Percentiles rank a stretch among this genome's conserved stretches.
phyloP scores from a whole-genome alignment of 2,888 invertebrate genomes.

The Parnassius smintheus region DNA sequence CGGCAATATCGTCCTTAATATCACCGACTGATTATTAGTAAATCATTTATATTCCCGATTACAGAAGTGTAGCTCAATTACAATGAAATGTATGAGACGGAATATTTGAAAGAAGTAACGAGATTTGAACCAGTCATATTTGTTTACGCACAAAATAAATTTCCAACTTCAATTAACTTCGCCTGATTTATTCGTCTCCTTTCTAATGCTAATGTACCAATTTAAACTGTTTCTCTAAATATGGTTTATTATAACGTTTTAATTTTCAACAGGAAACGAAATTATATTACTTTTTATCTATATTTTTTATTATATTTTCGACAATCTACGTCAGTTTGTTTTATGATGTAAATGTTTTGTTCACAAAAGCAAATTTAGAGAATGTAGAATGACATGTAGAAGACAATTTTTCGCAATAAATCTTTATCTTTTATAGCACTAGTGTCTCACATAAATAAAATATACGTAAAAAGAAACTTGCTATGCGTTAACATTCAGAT shows the following conservation, averaged over 20 bases:
- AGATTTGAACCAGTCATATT: neutral
- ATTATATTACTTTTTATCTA: neutral
- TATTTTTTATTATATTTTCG: neutral
- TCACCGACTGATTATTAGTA: constrained; percentile 20
- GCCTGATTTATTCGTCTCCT: no score
- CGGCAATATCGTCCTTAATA: constrained; percentile 8
- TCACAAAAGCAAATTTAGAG: neutral
- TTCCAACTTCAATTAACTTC: neutral
- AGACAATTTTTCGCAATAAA: neutral
- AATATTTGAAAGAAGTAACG: neutral
- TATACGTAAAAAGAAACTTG: constrained; percentile 13
- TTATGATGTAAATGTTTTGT: no score
- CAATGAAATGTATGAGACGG: neutral
- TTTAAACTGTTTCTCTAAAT: no score
- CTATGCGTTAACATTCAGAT: neutral
- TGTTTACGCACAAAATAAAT: neutral
- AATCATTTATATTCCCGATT: constrained; percentile 6
- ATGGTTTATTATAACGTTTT: no score
- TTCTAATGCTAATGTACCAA: no score
- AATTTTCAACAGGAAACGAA: neutral
- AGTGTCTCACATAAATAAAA: constrained; percentile 4
- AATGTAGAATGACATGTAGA: neutral
- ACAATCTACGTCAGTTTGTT: neutral
- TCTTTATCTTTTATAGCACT: neutral
- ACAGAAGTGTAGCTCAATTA: constrained; percentile 1